Evolutionary conservation across 1,140 invertebrate genomes (phyloP).

Genomic region (Phenacoccus solenopsis): DNA sequence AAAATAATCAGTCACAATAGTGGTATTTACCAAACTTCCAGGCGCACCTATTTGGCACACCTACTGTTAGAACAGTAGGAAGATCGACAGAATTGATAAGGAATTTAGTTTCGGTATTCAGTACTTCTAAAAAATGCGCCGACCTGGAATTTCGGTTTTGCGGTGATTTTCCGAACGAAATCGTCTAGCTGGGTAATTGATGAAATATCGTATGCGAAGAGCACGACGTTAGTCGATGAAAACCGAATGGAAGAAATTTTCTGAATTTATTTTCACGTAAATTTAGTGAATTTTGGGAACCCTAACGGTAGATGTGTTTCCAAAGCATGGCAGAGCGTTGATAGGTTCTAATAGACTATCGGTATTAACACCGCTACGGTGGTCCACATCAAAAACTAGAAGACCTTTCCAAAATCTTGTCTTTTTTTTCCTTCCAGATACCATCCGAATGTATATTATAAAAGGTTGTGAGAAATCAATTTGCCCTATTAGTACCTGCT

Average conservation of each 20-base stretch:
- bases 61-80: conserved; percentile 10
- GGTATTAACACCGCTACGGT: conserved; percentile 6
- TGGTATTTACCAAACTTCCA: conserved; percentile 10
- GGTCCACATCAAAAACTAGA: conserved; percentile 4
- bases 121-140: not conserved
- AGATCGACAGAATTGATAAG: not conserved
- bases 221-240: too few relatives aligned
- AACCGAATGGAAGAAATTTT: too few relatives aligned
- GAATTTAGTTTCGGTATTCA: conserved; percentile 2
- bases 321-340: not conserved
- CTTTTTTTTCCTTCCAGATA: not conserved
- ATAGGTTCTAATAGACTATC: conserved; percentile 6
- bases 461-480: conserved; percentile 18
- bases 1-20: conserved; percentile 6
- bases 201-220: too few relatives aligned
- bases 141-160: not conserved
- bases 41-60: conserved; percentile 15
- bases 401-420: conserved; percentile 9
- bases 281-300: conserved; percentile 1
- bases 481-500: conserved; percentile 16
- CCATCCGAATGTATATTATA: not conserved
- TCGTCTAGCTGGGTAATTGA: too few relatives aligned
- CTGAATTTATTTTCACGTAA: too few relatives aligned
- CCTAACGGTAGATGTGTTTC: not conserved
- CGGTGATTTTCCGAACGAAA: too few relatives aligned